phyloP scores from a whole-genome alignment of 1,140 invertebrate species.

The Halyomorpha halys region DNA sequence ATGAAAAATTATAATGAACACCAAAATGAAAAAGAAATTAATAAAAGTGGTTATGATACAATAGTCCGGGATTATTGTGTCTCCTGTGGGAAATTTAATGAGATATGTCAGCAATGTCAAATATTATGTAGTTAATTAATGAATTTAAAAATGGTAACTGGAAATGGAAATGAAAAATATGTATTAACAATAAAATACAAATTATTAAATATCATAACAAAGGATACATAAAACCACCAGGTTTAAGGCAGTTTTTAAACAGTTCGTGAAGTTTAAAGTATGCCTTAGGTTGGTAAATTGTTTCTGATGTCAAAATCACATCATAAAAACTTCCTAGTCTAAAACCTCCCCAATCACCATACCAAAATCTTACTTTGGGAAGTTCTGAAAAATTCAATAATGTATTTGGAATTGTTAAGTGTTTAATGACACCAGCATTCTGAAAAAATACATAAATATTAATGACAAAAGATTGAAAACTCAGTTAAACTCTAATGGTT shows the following conservation, averaged over 20 bases:
- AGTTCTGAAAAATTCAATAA: constrained; percentile 47
- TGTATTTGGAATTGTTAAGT: constrained; percentile 68
- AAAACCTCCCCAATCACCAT: constrained; percentile 70
- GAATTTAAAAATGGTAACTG: too few species aligned
- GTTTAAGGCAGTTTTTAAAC: constrained; percentile 54
- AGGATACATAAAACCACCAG: constrained; percentile 49
- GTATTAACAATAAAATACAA: too few species aligned
- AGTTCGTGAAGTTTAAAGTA: constrained; percentile 62
- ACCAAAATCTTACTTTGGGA: constrained; percentile 51
- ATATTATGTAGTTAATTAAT: too few species aligned
- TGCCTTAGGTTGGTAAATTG: constrained; percentile 76
- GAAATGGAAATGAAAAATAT: too few species aligned
- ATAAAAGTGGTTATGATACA: too few species aligned
- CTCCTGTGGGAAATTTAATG: too few species aligned
- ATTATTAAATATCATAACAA: constrained; percentile 21
- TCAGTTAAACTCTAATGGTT: background rate
- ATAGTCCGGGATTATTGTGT: too few species aligned
- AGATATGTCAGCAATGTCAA: too few species aligned
- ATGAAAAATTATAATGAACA: too few species aligned
- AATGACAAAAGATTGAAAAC: background rate
- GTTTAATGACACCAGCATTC: constrained; percentile 65
- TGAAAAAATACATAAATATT: constrained; percentile 39
- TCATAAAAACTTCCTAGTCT: constrained; percentile 53
- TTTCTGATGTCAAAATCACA: constrained; percentile 77
- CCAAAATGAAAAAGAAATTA: too few species aligned